phyloP scores from a whole-genome alignment of 2,888 invertebrate genomes.

The Ptilodon capucinus region DNA sequence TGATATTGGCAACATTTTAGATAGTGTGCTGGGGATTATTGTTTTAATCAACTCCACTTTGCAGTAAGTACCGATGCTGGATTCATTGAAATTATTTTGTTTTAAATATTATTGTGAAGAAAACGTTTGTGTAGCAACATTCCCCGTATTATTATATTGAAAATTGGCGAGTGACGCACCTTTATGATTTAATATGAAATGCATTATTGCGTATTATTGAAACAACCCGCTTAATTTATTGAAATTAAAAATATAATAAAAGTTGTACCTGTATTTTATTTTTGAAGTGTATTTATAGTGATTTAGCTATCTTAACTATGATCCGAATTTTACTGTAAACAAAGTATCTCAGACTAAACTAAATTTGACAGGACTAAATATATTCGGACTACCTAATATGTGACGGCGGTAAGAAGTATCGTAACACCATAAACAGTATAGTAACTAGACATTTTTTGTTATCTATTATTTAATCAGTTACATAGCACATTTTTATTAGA shows the following conservation, averaged over 20 bases:
- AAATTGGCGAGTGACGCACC: constrained; percentile 39
- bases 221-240: constrained; percentile 74
- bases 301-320: no score
- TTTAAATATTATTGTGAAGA: constrained; percentile 15
- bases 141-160: constrained; percentile 46
- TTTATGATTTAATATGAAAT: constrained; percentile 36
- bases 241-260: constrained; percentile 68
- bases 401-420: no score
- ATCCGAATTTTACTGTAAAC: no score
- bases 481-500: no score
- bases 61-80: neutral
- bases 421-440: no score
- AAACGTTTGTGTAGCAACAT: constrained; percentile 44
- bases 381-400: no score
- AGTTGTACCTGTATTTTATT: constrained; percentile 23
- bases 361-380: no score
- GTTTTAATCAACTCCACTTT: neutral
- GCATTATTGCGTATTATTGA: constrained; percentile 53
- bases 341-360: no score
- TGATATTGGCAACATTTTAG: no score
- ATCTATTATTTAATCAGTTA: no score
- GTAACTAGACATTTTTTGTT: no score
- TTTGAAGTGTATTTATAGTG: neutral
- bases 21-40: no score
- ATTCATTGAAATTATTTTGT: neutral